Percentiles rank a stretch among this genome's conserved stretches.
Evolutionary conservation across 2,113 vertebrate species (phyloP).

Genomic region (Lathamus discolor): DNA sequence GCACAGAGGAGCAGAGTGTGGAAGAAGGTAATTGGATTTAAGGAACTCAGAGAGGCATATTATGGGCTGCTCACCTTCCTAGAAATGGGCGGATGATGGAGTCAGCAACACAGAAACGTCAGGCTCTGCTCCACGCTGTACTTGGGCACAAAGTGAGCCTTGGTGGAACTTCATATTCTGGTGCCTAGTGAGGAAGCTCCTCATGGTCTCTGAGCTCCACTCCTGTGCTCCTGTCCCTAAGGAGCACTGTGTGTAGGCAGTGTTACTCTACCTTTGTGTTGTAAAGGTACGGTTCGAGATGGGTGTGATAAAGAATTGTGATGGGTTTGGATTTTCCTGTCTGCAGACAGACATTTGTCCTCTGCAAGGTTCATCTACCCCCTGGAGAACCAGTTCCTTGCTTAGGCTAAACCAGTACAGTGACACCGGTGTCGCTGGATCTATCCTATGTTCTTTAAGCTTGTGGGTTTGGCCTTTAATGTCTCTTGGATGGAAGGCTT

Average conservation of each 20-base stretch:
- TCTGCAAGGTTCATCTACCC: neutral
- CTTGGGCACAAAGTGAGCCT: neutral
- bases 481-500: neutral
- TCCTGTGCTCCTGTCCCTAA: neutral
- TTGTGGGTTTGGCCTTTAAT: neutral
- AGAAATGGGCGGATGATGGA: neutral
- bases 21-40: neutral
- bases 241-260: fast-evolving
- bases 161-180: neutral
- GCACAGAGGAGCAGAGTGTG: neutral
- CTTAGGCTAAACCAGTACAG: neutral
- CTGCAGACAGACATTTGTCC: neutral
- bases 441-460: neutral
- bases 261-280: neutral
- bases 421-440: neutral
- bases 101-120: neutral
- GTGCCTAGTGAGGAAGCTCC: neutral
- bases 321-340: neutral
- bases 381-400: neutral
- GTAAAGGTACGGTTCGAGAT: neutral
- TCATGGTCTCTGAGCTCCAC: neutral
- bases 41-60: neutral
- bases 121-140: neutral
- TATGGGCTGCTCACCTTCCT: neutral
- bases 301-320: neutral